These are phyloP conservation scores for Aldabrachelys gigantea DNA, from an alignment of 2,113 vertebrate genomes.

Conservation along the genomic window DNA sequence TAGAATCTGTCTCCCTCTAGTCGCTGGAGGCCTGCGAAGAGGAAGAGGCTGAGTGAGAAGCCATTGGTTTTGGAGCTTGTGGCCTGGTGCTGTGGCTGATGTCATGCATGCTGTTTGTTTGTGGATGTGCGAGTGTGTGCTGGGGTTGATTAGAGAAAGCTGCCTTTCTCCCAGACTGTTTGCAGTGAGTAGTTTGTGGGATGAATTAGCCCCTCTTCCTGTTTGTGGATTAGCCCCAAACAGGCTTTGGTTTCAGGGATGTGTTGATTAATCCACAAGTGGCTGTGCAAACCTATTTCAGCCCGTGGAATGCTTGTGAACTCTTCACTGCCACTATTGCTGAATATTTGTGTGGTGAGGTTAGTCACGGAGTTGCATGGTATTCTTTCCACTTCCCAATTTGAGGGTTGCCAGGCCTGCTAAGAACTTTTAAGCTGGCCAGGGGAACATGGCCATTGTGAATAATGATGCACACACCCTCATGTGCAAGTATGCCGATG, in stretches of 20 bases:
- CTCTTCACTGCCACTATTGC: not conserved
- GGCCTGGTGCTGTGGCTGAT: not conserved
- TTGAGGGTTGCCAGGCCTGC: not conserved
- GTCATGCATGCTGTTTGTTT: not conserved
- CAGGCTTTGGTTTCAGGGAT: rapidly evolving
- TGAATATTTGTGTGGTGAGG: not conserved
- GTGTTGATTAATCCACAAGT: too few species aligned
- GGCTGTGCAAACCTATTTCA: not conserved
- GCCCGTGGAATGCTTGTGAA: not conserved
- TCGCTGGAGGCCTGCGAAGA: not conserved
- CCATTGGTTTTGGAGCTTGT: not conserved
- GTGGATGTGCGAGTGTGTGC: rapidly evolving
- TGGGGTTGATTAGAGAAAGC: rapidly evolving
- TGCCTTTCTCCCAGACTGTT: rapidly evolving
- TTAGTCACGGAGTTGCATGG: not conserved
- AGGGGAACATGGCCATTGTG: not conserved
- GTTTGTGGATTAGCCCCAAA: rapidly evolving
- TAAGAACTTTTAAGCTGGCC: not conserved
- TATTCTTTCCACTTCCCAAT: not conserved
- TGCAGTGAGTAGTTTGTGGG: not conserved
- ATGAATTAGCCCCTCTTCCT: not conserved
- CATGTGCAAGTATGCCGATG: not conserved
- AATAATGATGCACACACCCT: not conserved
- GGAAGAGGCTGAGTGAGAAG: not conserved
- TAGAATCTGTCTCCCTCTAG: not conserved